Conservation (phyloP, 2,113 vertebrate genomes). For the Pteropus alecto region DNA sequence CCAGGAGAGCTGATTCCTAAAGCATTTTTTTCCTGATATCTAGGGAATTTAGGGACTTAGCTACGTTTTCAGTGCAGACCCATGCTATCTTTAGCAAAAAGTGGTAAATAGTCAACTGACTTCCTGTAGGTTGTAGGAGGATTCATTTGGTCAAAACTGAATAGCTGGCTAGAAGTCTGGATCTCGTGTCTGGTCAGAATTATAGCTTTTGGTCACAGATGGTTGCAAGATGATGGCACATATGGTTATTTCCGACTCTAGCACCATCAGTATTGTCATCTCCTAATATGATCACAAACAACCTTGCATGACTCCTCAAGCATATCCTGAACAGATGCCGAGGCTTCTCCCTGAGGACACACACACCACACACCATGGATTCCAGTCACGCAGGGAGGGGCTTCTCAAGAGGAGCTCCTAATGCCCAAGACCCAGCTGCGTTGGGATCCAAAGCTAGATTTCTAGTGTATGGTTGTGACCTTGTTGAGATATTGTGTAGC, state of each 20-base stretch:
- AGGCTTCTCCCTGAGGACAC: neutral
- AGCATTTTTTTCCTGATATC: neutral
- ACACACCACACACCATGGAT: fast-evolving
- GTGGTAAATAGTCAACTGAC: too few relatives aligned
- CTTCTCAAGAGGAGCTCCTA: neutral
- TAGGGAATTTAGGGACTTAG: too few relatives aligned
- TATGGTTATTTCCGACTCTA: neutral
- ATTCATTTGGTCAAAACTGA: neutral
- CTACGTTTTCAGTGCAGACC: neutral
- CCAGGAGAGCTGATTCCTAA: neutral
- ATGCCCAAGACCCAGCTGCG: neutral
- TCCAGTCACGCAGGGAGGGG: neutral
- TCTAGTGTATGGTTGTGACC: fast-evolving
- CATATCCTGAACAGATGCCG: neutral
- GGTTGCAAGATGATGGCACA: neutral
- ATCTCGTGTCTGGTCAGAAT: neutral
- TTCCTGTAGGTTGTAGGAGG: neutral
- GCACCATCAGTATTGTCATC: neutral
- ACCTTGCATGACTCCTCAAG: neutral
- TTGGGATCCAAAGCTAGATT: neutral
- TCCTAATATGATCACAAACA: neutral
- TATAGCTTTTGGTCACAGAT: neutral
- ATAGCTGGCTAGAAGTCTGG: neutral
- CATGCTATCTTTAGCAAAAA: neutral
- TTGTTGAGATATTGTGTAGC: neutral